A percentile compares a stretch with the other conserved stretches of the same genome.
Evolutionary conservation across 2,113 vertebrate genomes (phyloP).

Genomic region (Crotalus tigris): DNA sequence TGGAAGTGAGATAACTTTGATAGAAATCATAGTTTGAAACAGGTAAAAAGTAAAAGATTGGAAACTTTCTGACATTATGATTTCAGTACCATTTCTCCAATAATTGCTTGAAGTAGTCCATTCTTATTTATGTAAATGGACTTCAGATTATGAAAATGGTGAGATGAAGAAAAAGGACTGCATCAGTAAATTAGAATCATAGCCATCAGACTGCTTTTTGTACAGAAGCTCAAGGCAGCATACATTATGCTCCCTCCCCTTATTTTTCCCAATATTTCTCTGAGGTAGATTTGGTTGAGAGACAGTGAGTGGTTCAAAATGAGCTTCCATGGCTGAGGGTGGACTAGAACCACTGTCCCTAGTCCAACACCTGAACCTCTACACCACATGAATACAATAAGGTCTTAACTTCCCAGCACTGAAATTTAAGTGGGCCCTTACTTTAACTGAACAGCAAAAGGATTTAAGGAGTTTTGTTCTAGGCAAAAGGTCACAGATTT

Average conservation of each 20-base stretch:
- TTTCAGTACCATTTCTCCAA: neutral
- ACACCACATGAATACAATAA: neutral
- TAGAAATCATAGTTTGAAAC: neutral
- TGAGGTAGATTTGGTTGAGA: neutral
- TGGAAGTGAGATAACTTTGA: neutral
- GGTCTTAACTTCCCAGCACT: neutral
- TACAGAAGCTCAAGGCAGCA: neutral
- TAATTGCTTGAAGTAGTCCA: neutral
- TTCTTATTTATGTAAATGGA: neutral
- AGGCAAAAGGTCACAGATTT: neutral
- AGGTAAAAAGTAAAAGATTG: neutral
- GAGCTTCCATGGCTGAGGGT: neutral
- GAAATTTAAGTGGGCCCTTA: neutral
- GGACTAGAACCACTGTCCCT: neutral
- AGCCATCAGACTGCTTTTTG: neutral
- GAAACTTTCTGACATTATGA: neutral
- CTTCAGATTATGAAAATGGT: neutral
- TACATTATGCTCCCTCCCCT: neutral
- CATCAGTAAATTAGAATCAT: neutral
- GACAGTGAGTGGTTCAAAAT: neutral
- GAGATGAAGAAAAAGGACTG: neutral
- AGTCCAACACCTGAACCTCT: neutral
- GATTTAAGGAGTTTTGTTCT: neutral
- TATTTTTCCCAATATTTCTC: neutral
- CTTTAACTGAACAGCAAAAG: neutral